These are phyloP conservation scores for Hippocampus mohnikei DNA, from an alignment of 2,113 vertebrate genomes.

Conservation along the genomic window DNA sequence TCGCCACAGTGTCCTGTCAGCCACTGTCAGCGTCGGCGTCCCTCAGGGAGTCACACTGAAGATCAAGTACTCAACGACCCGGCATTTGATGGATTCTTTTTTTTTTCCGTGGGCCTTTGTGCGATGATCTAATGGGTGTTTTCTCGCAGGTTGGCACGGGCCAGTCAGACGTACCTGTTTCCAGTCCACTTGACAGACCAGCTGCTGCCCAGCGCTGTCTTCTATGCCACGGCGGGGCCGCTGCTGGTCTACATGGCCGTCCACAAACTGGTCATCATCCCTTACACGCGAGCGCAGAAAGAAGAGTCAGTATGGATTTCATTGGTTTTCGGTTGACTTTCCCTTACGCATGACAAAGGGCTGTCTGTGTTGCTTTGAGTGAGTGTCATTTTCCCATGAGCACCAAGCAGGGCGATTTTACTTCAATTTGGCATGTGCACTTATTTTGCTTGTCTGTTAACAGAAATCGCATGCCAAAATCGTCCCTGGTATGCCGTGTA, in stretches of 20 bases:
- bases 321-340: background rate
- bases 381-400: too few species aligned
- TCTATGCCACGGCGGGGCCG: slow-evolving; percentile 91
- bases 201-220: slow-evolving; percentile 90
- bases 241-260: slow-evolving; percentile 84
- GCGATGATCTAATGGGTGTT: slow-evolving; percentile 1
- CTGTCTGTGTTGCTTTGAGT: background rate
- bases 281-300: slow-evolving; percentile 86
- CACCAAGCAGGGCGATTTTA: too few species aligned
- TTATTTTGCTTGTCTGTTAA: background rate
- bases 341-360: background rate
- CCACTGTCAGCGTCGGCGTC: slow-evolving; percentile 88
- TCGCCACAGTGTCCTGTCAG: slow-evolving; percentile 88
- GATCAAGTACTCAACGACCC: slow-evolving; percentile 81
- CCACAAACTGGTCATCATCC: slow-evolving; percentile 87
- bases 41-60: slow-evolving; percentile 96
- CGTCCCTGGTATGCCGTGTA: too few species aligned
- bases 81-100: slow-evolving; percentile 17
- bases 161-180: slow-evolving; percentile 97
- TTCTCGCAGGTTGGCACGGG: slow-evolving; percentile 81
- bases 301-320: slow-evolving; percentile 79
- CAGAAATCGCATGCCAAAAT: too few species aligned
- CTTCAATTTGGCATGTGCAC: background rate
- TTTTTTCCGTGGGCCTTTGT: background rate
- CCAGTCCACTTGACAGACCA: slow-evolving; percentile 93